Conservation (phyloP, 1,140 invertebrate genomes). For the Cotesia typhae region DNA sequence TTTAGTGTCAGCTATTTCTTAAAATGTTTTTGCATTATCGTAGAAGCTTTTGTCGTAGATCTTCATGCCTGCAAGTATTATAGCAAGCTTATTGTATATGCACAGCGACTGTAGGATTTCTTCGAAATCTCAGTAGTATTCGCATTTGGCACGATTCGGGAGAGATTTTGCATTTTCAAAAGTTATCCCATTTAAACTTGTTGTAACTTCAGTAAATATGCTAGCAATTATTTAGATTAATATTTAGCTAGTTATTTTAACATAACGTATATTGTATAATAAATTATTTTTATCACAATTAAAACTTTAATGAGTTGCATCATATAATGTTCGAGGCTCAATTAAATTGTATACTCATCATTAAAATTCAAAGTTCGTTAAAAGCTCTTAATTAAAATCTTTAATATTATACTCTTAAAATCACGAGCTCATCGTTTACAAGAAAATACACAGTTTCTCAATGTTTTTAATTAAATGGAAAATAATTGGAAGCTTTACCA, state of each 20-base stretch:
- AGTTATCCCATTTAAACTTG: slow-evolving; percentile 17
- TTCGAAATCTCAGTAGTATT: neutral
- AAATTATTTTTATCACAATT: slow-evolving; percentile 4
- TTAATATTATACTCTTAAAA: slow-evolving; percentile 3
- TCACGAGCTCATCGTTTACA: slow-evolving; percentile 14
- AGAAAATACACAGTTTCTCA: neutral
- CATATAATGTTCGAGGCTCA: neutral
- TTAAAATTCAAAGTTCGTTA: slow-evolving; percentile 19
- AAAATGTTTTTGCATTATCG: slow-evolving; percentile 5
- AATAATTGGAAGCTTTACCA: slow-evolving; percentile 21
- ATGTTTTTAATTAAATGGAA: slow-evolving; percentile 16
- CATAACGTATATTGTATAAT: neutral
- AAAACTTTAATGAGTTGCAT: slow-evolving; percentile 9
- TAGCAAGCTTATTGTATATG: neutral
- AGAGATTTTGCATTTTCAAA: slow-evolving; percentile 6
- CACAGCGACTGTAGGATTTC: neutral
- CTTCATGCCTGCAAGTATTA: neutral
- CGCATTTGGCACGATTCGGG: neutral
- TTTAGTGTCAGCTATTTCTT: slow-evolving; percentile 16
- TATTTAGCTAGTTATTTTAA: too few relatives aligned
- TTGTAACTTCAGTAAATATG: neutral
- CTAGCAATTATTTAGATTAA: too few relatives aligned
- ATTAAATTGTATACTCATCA: slow-evolving; percentile 13
- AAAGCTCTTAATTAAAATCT: slow-evolving; percentile 18
- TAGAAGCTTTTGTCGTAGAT: slow-evolving; percentile 1